Evolutionary conservation across 2,113 vertebrate species (phyloP), one percentile per base, ranked within the genome.

Genomic region (Thalassarche chlororhynchos): DNA sequence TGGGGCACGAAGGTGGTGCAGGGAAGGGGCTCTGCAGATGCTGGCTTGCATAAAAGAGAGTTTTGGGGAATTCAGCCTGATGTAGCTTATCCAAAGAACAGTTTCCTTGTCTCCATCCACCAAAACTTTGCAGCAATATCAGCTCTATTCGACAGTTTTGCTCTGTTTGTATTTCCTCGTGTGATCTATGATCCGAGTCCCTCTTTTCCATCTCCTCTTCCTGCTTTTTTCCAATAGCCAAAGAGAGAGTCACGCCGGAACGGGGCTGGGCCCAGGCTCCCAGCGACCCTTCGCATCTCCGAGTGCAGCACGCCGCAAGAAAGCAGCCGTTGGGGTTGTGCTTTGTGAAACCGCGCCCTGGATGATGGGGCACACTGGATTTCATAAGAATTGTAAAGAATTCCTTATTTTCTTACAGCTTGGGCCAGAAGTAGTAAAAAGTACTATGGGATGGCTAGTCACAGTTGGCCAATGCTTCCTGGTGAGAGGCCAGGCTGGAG

Each of bases 311-410:
- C 5, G 2, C 31, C 14, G 5, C 38, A 3, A 6, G 52, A 64
- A 4, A 57, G 34, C 62, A 12, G 44, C 55, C 4, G 0, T 1
- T 42, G 65, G 87, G 36, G 3, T 3, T 5, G 46, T 2, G 24
- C 57, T n/a, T 68, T 4, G 21, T 7, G 54, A 4, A 51, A 31
- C 38, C 15, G 55, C 0, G 2, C 42, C 24, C 38, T 9, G 61
- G 14, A 0, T 34, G 38, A 7, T 32, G 60, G 49, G 6, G 0
- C 19, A 0, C 26, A 0, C 20, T 4, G 31, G 20, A 5, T 44
- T 58, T 18, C 5, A 3, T 6, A 21, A 65, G 64, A 40, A 64
- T 8, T 57, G 19, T 32, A 19, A 66, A 55, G 5, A 55, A 75
- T 44, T 62, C 71, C 32, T 26, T 12, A 1, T 21, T 78, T 92